A percentile compares a stretch with the other conserved stretches of the same genome.
Evolutionary conservation across 2,113 vertebrate genomes (phyloP).

Genomic region (Perca schrenkii): DNA sequence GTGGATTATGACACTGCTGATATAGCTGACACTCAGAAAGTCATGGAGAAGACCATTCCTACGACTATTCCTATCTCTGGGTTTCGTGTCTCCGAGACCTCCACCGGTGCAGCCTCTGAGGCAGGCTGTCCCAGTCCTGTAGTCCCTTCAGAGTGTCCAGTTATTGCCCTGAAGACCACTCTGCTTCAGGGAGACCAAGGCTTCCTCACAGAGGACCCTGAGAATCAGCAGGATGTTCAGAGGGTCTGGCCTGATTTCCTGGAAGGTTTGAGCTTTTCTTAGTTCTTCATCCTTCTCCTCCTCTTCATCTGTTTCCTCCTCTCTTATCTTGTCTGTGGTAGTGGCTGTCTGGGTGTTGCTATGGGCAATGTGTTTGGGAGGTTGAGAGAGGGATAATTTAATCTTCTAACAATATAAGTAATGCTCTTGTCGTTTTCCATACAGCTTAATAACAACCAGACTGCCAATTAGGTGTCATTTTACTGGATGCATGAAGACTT

Average conservation of each 20-base stretch:
- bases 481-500: background rate
- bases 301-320: background rate
- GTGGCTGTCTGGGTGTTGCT: conserved; percentile 34
- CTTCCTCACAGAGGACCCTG: background rate
- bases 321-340: conserved; percentile 3
- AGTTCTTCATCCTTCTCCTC: background rate
- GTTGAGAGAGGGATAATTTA: conserved; percentile 41
- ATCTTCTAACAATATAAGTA: conserved; percentile 34
- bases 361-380: conserved; percentile 34
- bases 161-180: background rate
- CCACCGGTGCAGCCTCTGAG: background rate
- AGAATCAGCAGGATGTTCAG: background rate
- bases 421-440: conserved; percentile 55
- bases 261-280: conserved; percentile 56
- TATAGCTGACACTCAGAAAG: background rate
- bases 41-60: background rate
- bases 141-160: background rate
- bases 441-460: conserved; percentile 16
- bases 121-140: background rate
- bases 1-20: background rate
- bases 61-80: background rate
- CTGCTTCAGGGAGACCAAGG: background rate
- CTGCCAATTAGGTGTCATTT: conserved; percentile 18
- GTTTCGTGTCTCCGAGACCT: background rate
- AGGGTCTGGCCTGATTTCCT: conserved; percentile 25